Evolutionary conservation across 30 jellyfish, hydroid and myxozoan genomes (phyloP), one percentile per base, ranked within the genome.

Genomic region (Aurelia coerulea): DNA sequence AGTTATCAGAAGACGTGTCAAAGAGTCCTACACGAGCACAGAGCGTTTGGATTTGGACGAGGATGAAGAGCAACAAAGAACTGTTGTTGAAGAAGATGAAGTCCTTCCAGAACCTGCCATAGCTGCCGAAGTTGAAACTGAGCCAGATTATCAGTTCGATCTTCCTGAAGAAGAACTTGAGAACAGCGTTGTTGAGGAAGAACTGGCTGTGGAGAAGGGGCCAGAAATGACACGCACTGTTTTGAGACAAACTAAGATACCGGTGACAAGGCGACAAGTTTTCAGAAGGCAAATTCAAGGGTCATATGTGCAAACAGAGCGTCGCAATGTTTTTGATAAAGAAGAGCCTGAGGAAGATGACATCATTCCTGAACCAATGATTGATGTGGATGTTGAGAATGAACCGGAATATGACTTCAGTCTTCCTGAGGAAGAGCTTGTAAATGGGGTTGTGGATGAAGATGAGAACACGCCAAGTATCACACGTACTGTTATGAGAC

Each of bases 211-310:
- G 3, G 23, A 49, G 0, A 32, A 13, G 51, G 19, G 33, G 49
- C 68, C 67, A 34, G 63, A 78, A 14, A 39, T 78, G 15, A 64
- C 68, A 14, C 62, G 88, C 31, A 39, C 73, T n/a, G 88, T 39
- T 1, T 62, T 58, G 32, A 58, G 88, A 18, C 92, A 69, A 34
- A 85, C 42, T 14, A 67, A 58, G 3, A 31, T 65, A 6, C 92
- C 79, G 6, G 73, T 60, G 11, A 70, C 92, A 12, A 83, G 78
- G 42, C 33, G 92, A 37, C 92, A 76, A 17, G 92, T 83, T 33
- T 19, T 83, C 10, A 64, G 92, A 6, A 37, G 79, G 0, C 78
- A 23, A 34, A 86, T 72, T 2, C 33, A 62, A 33, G 91, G 68
- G 32, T 34, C 77, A 2, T 78, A 59, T 35, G 37, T 32, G 67